Evolutionary conservation across 2,797 vertebrate species (phyloP).

Genomic region (Coreius guichenoti): DNA sequence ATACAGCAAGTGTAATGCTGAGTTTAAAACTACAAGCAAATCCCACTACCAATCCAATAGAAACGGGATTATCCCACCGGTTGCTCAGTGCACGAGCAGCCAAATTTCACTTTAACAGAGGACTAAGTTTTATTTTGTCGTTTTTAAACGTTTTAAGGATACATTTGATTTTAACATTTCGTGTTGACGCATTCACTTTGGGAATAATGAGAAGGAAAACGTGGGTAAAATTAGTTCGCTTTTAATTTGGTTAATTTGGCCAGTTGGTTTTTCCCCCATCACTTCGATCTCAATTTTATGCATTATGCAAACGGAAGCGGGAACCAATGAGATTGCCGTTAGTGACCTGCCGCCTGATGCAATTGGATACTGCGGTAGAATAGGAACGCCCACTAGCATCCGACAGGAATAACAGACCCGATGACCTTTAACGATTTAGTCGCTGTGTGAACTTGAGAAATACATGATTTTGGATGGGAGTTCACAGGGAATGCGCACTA

Average conservation of each 20-base stretch:
- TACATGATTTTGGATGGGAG: neutral
- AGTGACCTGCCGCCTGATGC: neutral
- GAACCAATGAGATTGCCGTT: conserved; percentile 14
- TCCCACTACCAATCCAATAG: conserved; percentile 54
- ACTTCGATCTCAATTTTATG: neutral
- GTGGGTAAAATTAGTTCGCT: neutral
- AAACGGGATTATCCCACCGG: conserved; percentile 50
- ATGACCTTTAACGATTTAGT: neutral
- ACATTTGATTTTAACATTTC: neutral
- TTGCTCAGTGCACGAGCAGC: conserved; percentile 19
- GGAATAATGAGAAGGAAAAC: neutral
- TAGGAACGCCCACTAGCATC: neutral
- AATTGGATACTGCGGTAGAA: neutral
- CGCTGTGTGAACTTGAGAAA: neutral
- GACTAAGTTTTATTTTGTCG: neutral
- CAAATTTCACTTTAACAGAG: conserved; percentile 2
- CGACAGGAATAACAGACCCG: neutral
- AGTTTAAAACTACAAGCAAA: conserved; percentile 47
- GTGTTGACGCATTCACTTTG: too few species aligned
- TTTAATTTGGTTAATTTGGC: neutral
- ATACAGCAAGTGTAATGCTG: conserved; percentile 20
- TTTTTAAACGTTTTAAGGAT: neutral
- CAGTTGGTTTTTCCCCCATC: neutral
- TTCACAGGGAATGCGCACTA: neutral
- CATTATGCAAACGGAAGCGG: neutral